Base-by-base conservation (phyloP, 2,797 vertebrate species). In the Natrix natrix region DNA sequence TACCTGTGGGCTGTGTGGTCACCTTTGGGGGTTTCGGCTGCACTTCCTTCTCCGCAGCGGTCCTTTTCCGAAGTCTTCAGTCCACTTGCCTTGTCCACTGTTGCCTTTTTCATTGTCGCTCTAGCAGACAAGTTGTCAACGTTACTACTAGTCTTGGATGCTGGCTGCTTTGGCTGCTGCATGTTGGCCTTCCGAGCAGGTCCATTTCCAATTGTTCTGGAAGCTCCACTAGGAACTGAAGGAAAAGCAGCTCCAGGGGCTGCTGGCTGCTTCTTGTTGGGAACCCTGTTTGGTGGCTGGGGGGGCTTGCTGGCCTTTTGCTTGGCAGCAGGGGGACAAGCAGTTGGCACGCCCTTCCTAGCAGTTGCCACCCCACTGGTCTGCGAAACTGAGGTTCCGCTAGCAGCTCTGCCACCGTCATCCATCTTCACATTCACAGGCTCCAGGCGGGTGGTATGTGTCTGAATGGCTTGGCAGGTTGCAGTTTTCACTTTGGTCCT, bases 341-440 rank as follows among this genome's bases (percentile, higher is more conserved):
- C 59, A 54, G 13, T 14, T 13, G 37, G 8, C 7, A 56, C 24
- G 3, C 28, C 55, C 56, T 78, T 57, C n/a, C 48, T 86, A n/a
- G 59, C 14, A 2, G 37, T 8, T 1, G 56, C 59, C 22, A 24
- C 7, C 10, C 86, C 69, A n/a, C 86, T 86, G 54, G 86, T 2
- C 57, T 78, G 89, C 13, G 20, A 43, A 37, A 60, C 32, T 3
- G 86, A 43, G 14, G 55, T 37, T 17, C 66, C 66, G 2, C 66
- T 17, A 14, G 52, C 89, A 88, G 86, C 63, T 20, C 32, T 48
- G 56, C 16, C 37, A 48, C 16, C 22, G 56, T 86, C 91, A 86
- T 91, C 89, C 93, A 94, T 94, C 69, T 91, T 92, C 16, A n/a
- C 66, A 26, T 37, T 60, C 66, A 63, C 26, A 56, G 91, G 54